Percentiles rank a stretch among this genome's conserved stretches.
phyloP scores from a whole-genome alignment of 2,797 vertebrate species.

The Anisognathus igniventris region DNA sequence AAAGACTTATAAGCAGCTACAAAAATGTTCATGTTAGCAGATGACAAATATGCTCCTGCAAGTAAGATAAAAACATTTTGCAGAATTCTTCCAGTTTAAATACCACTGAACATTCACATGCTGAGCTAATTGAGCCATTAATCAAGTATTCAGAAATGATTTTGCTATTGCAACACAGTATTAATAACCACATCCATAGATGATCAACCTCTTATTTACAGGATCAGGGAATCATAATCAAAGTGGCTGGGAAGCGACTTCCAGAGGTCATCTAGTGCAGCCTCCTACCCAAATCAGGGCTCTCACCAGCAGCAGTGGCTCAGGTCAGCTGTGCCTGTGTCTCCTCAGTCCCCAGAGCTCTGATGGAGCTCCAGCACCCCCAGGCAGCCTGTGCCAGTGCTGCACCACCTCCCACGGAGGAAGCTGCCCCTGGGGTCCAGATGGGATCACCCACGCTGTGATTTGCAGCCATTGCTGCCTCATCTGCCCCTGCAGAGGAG shows the following conservation, averaged over 20 bases:
- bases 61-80: neutral
- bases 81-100: neutral
- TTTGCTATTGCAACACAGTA: neutral
- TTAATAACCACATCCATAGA: neutral
- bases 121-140: neutral
- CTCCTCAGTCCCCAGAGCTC: neutral
- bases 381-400: neutral
- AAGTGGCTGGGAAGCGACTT: neutral
- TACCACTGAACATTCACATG: neutral
- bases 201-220: neutral
- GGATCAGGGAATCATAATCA: neutral
- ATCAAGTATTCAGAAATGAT: neutral
- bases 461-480: neutral
- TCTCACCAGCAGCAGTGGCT: neutral
- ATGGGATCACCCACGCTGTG: accelerated
- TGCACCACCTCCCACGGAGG: neutral
- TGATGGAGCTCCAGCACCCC: neutral
- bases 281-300: neutral
- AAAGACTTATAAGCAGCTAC: neutral
- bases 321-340: neutral
- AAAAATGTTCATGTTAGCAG: neutral
- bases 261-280: neutral
- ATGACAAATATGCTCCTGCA: neutral
- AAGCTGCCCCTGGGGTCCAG: neutral
- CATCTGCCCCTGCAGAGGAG: neutral